Conservation (phyloP, 64 coral and sea anemone species). For the Montipora efflorescens region DNA sequence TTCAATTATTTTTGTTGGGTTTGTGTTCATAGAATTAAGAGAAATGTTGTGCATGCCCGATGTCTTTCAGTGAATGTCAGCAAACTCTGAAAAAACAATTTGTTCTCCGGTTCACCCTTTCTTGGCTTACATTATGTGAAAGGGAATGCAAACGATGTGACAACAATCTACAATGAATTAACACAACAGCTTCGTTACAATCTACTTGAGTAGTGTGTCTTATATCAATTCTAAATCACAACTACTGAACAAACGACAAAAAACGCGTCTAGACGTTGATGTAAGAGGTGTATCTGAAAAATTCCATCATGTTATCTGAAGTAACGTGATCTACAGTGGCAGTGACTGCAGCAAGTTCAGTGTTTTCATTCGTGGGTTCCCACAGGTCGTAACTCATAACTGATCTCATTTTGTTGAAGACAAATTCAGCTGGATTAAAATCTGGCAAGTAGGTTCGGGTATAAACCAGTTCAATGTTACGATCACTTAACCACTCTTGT, state of each 20-base stretch:
- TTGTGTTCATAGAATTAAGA: no score
- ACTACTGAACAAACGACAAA: no score
- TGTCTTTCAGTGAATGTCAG: no score
- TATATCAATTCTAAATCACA: no score
- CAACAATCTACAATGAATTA: background rate
- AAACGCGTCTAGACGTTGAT: background rate
- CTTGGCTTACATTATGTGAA: no score
- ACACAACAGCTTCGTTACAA: background rate
- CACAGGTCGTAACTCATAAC: slow-evolving; percentile 41
- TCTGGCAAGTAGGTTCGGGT: slow-evolving; percentile 60
- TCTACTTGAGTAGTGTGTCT: no score
- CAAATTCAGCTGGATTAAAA: slow-evolving; percentile 62
- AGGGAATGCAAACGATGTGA: background rate
- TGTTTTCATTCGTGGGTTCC: slow-evolving; percentile 4
- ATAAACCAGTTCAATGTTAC: slow-evolving; percentile 71
- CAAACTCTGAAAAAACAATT: no score
- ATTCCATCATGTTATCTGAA: slow-evolving; percentile 21
- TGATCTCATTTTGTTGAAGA: slow-evolving; percentile 52
- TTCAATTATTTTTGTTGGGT: no score
- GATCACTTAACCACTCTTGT: slow-evolving; percentile 50
- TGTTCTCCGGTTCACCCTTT: no score
- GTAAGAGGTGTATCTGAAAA: slow-evolving; percentile 36
- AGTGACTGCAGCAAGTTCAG: slow-evolving; percentile 15
- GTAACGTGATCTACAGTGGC: slow-evolving; percentile 9
- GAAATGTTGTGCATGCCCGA: no score